Evolutionary conservation across 2,113 vertebrate genomes (phyloP).

Genomic region (Acrocephalus arundinaceus): DNA sequence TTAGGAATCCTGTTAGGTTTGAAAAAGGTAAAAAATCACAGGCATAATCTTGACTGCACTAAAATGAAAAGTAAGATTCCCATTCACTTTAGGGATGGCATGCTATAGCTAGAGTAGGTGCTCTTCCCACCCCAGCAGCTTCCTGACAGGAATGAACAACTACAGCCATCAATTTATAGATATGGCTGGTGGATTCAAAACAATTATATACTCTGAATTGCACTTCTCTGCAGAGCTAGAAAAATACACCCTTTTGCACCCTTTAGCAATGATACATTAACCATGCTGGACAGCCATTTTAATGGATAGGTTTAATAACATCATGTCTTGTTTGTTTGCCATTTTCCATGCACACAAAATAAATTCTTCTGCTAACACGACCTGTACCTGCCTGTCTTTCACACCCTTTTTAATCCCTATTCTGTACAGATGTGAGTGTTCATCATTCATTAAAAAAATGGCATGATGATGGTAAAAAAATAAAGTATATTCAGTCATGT

Average conservation of each 20-base stretch:
- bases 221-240: background rate
- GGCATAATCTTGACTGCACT: background rate
- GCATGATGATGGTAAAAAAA: background rate
- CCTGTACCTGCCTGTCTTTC: background rate
- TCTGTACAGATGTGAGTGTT: background rate
- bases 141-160: background rate
- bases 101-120: background rate
- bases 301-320: slow-evolving; percentile 15
- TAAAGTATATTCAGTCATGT: background rate
- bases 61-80: background rate
- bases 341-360: background rate
- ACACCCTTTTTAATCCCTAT: background rate
- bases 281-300: background rate
- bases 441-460: background rate
- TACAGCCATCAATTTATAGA: background rate
- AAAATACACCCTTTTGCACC: background rate
- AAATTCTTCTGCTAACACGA: background rate
- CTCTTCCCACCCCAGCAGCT: background rate
- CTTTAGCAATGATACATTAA: background rate
- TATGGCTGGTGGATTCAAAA: background rate
- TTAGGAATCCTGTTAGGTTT: background rate
- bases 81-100: background rate
- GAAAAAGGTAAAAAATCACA: background rate
- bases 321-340: background rate
- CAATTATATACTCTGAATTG: background rate